These are phyloP conservation scores for Paratilapia polleni DNA, from an alignment of 2,113 vertebrate species.

Conservation along the genomic window DNA sequence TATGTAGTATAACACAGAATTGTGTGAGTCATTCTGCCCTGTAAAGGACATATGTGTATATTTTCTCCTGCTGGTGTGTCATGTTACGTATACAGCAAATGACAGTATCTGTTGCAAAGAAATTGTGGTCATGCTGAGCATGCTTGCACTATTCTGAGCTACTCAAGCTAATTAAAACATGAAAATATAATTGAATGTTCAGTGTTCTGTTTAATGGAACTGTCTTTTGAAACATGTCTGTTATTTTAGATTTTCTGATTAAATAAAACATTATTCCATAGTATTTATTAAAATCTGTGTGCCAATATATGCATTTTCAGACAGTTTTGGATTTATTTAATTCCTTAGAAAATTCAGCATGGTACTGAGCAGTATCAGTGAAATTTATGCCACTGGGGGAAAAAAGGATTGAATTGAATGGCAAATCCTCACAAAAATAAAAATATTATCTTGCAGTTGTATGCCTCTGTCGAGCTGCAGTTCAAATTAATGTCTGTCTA, in stretches of 20 bases:
- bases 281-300: not conserved
- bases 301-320: accelerated
- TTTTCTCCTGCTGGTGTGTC: slow-evolving; percentile 18
- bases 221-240: not conserved
- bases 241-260: not conserved
- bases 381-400: not conserved
- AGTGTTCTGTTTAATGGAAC: not conserved
- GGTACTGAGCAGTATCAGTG: not conserved
- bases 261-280: not conserved
- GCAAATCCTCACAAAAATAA: not conserved
- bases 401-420: not conserved
- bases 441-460: not conserved
- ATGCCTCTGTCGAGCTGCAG: not conserved
- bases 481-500: not conserved
- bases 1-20: slow-evolving; percentile 15
- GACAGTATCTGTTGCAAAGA: slow-evolving; percentile 5
- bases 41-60: slow-evolving; percentile 32
- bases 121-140: slow-evolving; percentile 1
- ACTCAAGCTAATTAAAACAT: slow-evolving; percentile 3
- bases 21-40: slow-evolving; percentile 6
- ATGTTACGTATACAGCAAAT: slow-evolving; percentile 20
- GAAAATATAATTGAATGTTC: not conserved
- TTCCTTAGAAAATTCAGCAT: not conserved
- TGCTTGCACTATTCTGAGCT: not conserved
- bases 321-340: not conserved